These are phyloP conservation scores for Trichopria drosophilae DNA, from an alignment of 2,888 invertebrate species.

Conservation along the genomic window DNA sequence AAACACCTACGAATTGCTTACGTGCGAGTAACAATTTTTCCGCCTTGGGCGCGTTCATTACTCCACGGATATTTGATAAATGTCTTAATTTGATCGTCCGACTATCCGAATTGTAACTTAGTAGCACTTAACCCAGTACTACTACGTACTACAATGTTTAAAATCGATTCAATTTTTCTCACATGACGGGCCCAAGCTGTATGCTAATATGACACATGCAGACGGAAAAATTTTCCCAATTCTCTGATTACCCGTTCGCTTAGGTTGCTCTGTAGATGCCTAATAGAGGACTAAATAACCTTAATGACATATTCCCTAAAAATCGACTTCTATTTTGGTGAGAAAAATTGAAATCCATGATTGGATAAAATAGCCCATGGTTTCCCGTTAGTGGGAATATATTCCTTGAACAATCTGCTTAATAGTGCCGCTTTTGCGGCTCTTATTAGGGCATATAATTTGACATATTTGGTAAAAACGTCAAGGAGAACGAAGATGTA, in stretches of 20 bases:
- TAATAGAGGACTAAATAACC: neutral
- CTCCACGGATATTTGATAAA: neutral
- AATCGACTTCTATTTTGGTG: no score
- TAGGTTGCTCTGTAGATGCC: neutral
- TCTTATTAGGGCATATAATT: constrained; percentile 9
- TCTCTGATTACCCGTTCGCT: neutral
- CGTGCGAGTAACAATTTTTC: neutral
- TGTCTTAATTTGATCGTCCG: neutral
- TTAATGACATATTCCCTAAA: neutral
- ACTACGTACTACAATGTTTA: neutral
- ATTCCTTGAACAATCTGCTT: neutral
- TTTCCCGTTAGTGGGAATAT: neutral
- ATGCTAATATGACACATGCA: neutral
- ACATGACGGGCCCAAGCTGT: neutral
- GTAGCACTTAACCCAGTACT: constrained; percentile 8
- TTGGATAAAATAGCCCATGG: neutral
- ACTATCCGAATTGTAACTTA: constrained; percentile 7
- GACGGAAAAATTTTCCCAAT: neutral
- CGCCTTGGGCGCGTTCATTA: neutral
- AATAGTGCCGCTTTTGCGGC: constrained; percentile 1
- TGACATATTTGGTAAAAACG: constrained; percentile 8
- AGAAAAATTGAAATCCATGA: neutral
- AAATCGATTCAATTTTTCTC: neutral
- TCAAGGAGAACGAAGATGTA: constrained; percentile 12
- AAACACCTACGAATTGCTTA: neutral